phyloP scores from a whole-genome alignment of 2,113 vertebrate species.

The Rhadina sibilatrix region DNA sequence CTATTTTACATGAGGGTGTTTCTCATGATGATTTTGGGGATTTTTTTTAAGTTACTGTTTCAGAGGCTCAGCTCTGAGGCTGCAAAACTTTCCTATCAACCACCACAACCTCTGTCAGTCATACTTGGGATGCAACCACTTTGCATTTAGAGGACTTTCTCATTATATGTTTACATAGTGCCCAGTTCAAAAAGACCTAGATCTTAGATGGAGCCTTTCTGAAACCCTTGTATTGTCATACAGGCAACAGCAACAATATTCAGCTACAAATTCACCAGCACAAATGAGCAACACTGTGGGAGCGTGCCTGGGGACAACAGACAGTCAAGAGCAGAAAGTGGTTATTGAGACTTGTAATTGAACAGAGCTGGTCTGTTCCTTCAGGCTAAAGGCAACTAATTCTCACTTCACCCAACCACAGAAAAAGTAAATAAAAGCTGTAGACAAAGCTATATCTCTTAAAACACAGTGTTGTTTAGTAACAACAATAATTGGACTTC shows the following conservation, averaged over 20 bases:
- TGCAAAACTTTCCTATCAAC: background rate
- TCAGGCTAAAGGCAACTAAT: background rate
- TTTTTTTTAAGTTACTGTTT: background rate
- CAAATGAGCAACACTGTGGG: background rate
- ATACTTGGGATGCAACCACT: background rate
- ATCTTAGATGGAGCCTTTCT: background rate
- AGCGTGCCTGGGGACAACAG: background rate
- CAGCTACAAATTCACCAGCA: background rate
- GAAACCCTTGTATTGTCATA: background rate
- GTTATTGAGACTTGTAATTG: background rate
- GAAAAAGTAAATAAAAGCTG: background rate
- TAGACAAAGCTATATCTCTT: background rate
- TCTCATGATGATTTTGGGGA: background rate
- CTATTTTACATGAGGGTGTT: background rate
- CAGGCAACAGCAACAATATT: background rate
- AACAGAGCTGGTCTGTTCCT: background rate
- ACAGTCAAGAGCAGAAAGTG: background rate
- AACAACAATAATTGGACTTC: conserved; percentile 49
- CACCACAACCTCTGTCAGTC: background rate
- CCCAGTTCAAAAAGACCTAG: background rate
- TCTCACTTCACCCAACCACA: background rate
- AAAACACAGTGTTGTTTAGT: background rate
- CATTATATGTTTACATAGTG: background rate
- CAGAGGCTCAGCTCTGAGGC: background rate
- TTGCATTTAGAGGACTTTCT: background rate